Percentiles rank a stretch among this genome's conserved stretches.
Evolutionary conservation across 1,140 invertebrate species (phyloP).

Genomic region (Bombus affinis): DNA sequence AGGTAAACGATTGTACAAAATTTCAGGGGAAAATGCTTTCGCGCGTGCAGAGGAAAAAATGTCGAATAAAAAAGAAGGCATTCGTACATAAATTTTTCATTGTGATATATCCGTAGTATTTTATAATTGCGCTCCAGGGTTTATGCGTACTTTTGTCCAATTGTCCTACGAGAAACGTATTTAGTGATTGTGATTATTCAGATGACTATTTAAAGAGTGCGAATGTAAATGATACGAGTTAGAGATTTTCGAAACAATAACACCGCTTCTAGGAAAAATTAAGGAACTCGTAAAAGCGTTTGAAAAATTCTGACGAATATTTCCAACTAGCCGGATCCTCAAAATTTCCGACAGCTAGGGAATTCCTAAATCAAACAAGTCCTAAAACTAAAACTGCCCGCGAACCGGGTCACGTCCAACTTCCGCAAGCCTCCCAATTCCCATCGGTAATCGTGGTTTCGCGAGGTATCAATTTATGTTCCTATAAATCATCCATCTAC

Average conservation of each 20-base stretch:
- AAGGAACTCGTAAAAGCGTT: neutral
- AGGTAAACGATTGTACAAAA: neutral
- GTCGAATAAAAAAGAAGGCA: too few relatives aligned
- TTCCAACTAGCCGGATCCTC: too few relatives aligned
- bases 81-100: too few relatives aligned
- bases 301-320: neutral
- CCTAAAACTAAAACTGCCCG: slow-evolving; percentile 13
- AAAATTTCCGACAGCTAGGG: neutral
- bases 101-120: too few relatives aligned
- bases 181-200: too few relatives aligned
- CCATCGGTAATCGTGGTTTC: neutral
- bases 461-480: slow-evolving; percentile 16
- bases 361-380: slow-evolving; percentile 33
- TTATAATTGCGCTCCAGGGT: too few relatives aligned
- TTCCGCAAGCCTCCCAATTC: neutral
- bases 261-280: neutral
- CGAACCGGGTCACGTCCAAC: slow-evolving; percentile 24
- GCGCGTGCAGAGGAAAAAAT: too few relatives aligned
- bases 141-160: too few relatives aligned
- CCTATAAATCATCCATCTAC: neutral
- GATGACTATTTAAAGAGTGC: too few relatives aligned
- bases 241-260: too few relatives aligned
- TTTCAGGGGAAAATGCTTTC: neutral
- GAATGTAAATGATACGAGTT: too few relatives aligned
- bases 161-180: too few relatives aligned